Evolutionary conservation across 2,797 vertebrate genomes (phyloP), one percentile per base, ranked within the genome.

Genomic region (Epinephelus awoara): DNA sequence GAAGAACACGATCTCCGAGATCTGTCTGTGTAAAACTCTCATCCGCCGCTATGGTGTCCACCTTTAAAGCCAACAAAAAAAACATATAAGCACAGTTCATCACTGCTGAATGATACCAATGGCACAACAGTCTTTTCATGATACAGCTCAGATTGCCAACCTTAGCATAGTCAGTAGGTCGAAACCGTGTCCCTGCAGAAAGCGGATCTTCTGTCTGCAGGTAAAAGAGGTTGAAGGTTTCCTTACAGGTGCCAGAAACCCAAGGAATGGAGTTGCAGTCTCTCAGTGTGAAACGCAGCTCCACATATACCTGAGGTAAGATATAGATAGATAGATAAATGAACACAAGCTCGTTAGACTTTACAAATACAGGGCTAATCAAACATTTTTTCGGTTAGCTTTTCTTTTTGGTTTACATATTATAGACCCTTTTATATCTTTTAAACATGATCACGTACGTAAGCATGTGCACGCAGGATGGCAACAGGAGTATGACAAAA

Each of bases 211-310:
- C 96, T 1, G 97, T 96, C 92, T 99, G 98, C 93, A 97, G 94
- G 92, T 98, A 99, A 88, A 97, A 97, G 34, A 99, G 96, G 89
- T 99, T 99, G 95, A 99, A 99, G 2, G 98, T 99, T 90, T 99
- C 98, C 90, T 99, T 99, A 91, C 98, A 99, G 79, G 98, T 98
- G 5, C 98, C 98, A 40, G 98, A 93, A 64, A 99, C 98, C 98
- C 97, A 98, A 0, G 98, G 98, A 72, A 99, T 99, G 87, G 98
- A 99, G 95, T 99, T 99, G 92, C 98, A 99, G 92, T 99, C 98
- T 78, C 98, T 95, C 88, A 99, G 92, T 0, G 98, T 99, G 91
- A 99, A 99, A 67, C 98, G 98, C 91, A 99, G 95, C 93, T 99
- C 98, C 86, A 99, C 97, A 57, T 98, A 97, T 47, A 99, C 96